phyloP scores from a whole-genome alignment of 2,888 invertebrate species.

The Cephus runcator region DNA sequence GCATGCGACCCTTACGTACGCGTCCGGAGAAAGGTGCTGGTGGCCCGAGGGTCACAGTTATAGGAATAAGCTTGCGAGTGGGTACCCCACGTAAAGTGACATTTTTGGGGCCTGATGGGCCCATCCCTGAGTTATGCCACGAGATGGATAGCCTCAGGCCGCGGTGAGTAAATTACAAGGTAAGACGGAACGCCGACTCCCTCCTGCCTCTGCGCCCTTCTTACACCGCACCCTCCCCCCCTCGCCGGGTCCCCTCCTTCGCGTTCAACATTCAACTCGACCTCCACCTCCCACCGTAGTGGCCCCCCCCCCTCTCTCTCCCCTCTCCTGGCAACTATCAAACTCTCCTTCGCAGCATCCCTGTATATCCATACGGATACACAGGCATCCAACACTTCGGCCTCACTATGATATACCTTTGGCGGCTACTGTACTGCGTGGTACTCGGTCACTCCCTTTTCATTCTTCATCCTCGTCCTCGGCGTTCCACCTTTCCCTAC shows the following conservation, averaged over 20 bases:
- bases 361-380: constrained; percentile 35
- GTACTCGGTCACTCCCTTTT: constrained; percentile 34
- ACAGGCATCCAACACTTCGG: constrained; percentile 50
- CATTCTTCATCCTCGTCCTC: constrained; percentile 19
- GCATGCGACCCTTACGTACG: background rate
- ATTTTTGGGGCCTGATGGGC: constrained; percentile 45
- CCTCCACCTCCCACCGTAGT: constrained; percentile 36
- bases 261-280: constrained; percentile 26
- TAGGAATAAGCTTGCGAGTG: background rate
- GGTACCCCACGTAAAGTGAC: constrained; percentile 39
- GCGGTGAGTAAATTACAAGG: constrained; percentile 65
- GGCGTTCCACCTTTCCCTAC: background rate
- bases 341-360: constrained; percentile 21
- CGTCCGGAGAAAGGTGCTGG: background rate
- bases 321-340: constrained; percentile 19
- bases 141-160: constrained; percentile 59
- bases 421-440: constrained; percentile 49
- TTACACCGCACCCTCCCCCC: background rate
- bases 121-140: constrained; percentile 58
- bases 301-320: background rate
- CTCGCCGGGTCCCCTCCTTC: constrained; percentile 14
- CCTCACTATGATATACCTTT: constrained; percentile 49
- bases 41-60: background rate
- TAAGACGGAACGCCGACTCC: constrained; percentile 57
- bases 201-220: constrained; percentile 28